These are phyloP conservation scores for Drosophila nr. medialis DNA, from an alignment of 2,888 invertebrate species.

Conservation along the genomic window DNA sequence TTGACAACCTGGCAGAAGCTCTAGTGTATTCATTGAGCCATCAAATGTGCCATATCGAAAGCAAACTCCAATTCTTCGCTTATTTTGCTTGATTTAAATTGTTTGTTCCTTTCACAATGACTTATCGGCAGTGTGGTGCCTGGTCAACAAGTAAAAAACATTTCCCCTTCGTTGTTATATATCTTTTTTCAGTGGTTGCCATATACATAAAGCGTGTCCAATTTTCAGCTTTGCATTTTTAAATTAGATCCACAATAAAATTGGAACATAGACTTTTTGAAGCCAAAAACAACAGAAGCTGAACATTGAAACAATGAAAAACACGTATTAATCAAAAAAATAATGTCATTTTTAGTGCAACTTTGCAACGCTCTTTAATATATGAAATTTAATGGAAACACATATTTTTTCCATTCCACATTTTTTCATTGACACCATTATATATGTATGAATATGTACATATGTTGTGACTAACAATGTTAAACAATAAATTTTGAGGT, in stretches of 20 bases:
- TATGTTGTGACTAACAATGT: background rate
- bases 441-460: background rate
- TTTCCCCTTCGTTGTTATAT: slow-evolving; percentile 8
- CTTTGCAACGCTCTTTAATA: background rate
- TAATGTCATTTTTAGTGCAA: background rate
- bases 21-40: background rate
- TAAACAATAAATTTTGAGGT: background rate
- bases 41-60: background rate
- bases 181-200: slow-evolving; percentile 3
- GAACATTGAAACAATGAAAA: background rate
- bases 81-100: background rate
- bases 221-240: slow-evolving; percentile 6
- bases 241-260: background rate
- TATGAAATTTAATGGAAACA: background rate
- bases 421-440: background rate
- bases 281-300: background rate
- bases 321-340: background rate
- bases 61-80: background rate
- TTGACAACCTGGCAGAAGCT: background rate
- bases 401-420: background rate
- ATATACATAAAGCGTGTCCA: background rate
- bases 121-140: background rate
- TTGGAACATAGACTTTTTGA: background rate
- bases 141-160: slow-evolving; percentile 9
- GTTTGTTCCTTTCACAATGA: background rate